A percentile compares a stretch with the other conserved stretches of the same genome.
phyloP scores from a whole-genome alignment of 2,797 vertebrate genomes.

The Spheniscus humboldti region DNA sequence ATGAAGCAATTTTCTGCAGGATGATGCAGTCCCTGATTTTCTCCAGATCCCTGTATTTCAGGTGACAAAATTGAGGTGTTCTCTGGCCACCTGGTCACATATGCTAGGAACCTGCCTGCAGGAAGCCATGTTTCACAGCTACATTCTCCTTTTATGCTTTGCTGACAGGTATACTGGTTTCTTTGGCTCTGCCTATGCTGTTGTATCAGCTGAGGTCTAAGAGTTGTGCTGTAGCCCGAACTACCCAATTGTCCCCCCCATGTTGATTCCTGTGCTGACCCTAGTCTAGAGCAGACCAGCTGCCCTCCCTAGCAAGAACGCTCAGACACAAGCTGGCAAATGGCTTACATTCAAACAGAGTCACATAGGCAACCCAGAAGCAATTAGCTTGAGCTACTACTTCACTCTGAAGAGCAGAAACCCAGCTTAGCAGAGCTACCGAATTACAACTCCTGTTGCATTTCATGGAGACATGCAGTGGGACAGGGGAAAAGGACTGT shows the following conservation, averaged over 20 bases:
- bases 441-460: not conserved
- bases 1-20: not conserved
- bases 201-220: not conserved
- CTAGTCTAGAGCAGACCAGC: not conserved
- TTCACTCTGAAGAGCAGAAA: not conserved
- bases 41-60: not conserved
- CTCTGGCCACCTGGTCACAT: not conserved
- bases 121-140: not conserved
- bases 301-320: not conserved
- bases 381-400: not conserved
- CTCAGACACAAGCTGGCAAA: not conserved
- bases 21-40: not conserved
- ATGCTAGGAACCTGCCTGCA: not conserved
- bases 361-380: not conserved
- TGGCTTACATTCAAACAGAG: not conserved
- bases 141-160: not conserved
- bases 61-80: not conserved
- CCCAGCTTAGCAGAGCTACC: not conserved
- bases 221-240: not conserved
- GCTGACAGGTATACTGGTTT: not conserved
- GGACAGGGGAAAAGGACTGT: not conserved
- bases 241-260: not conserved
- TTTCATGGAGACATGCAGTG: not conserved
- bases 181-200: not conserved
- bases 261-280: not conserved